These are phyloP conservation scores for Spodoptera picta DNA, from an alignment of 2,888 invertebrate species.

Conservation along the genomic window DNA sequence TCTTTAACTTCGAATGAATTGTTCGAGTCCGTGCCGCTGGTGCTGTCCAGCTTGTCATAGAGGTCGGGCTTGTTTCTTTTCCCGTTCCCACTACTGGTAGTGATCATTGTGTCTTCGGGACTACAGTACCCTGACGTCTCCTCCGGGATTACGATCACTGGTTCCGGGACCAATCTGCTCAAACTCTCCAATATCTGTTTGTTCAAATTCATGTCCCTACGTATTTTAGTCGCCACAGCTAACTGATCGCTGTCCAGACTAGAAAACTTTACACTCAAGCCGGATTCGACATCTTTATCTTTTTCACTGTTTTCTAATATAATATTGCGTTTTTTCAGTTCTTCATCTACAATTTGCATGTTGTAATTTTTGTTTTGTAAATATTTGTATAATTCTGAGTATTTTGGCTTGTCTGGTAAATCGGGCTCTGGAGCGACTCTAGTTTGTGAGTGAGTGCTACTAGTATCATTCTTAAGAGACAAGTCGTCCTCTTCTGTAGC, in stretches of 20 bases:
- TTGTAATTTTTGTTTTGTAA: slow-evolving; percentile 44
- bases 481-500: not conserved
- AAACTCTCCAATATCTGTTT: slow-evolving; percentile 42
- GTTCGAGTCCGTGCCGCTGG: slow-evolving; percentile 76
- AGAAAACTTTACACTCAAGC: slow-evolving; percentile 12
- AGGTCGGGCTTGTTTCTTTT: slow-evolving; percentile 67
- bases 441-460: slow-evolving; percentile 2
- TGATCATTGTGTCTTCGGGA: slow-evolving; percentile 53
- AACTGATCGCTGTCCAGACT: slow-evolving; percentile 13
- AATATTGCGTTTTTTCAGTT: slow-evolving; percentile 61
- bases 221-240: slow-evolving; percentile 4
- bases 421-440: slow-evolving; percentile 7
- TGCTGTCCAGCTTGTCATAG: slow-evolving; percentile 82
- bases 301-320: slow-evolving; percentile 44
- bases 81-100: slow-evolving; percentile 54
- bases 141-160: slow-evolving; percentile 38
- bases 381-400: slow-evolving; percentile 30
- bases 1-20: slow-evolving; percentile 76
- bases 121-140: slow-evolving; percentile 51
- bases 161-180: slow-evolving; percentile 30
- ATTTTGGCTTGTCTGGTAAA: not conserved
- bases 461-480: not conserved
- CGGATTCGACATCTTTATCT: slow-evolving; percentile 4
- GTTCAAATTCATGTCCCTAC: slow-evolving; percentile 30
- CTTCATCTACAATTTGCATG: slow-evolving; percentile 54